phyloP scores from a whole-genome alignment of 2,113 vertebrate species.

The Apodemus sylvaticus region DNA sequence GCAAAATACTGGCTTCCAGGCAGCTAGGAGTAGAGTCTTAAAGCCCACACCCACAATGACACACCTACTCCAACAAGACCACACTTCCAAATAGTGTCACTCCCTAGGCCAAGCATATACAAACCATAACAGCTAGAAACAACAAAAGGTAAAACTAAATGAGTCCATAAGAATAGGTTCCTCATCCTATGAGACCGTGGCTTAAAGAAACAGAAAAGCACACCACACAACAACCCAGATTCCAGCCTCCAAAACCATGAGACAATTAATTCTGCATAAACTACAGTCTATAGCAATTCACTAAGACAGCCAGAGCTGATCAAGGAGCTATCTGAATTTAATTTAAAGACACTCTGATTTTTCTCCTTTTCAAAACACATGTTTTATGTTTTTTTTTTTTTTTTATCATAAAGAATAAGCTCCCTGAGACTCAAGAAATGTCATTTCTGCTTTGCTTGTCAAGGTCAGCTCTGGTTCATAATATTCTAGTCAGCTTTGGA shows the following conservation, averaged over 20 bases:
- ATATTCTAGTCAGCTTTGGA: background rate
- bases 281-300: background rate
- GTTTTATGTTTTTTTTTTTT: background rate
- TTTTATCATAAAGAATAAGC: constrained; percentile 9
- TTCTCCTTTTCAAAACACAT: background rate
- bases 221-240: background rate
- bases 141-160: background rate
- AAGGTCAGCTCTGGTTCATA: background rate
- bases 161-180: background rate
- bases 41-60: no score
- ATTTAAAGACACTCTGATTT: background rate
- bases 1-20: no score
- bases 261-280: background rate
- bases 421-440: background rate
- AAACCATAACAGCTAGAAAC: no score
- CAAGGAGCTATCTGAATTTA: background rate
- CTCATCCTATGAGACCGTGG: background rate
- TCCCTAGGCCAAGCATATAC: no score
- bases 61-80: no score
- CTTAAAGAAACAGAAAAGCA: background rate
- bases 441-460: background rate
- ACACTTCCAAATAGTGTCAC: no score
- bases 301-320: background rate
- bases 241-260: background rate
- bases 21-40: no score